Conservation (phyloP, 2,797 vertebrate species). For the Crocodylus rhombifer region DNA sequence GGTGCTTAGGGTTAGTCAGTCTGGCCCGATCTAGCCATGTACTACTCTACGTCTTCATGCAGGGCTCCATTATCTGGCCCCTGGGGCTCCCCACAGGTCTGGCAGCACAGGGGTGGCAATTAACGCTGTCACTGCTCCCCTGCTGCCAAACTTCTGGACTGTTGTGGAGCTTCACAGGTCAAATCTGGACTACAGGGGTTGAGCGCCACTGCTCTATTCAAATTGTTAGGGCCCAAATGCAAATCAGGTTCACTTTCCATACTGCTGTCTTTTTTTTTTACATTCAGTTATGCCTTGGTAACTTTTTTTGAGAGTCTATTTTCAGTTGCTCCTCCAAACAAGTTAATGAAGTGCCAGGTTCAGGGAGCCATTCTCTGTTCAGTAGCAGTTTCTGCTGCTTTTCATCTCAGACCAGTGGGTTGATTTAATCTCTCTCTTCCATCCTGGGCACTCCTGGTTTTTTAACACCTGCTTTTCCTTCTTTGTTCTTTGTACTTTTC, state of each 20-base stretch:
- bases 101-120: too few species aligned
- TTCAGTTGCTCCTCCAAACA: neutral
- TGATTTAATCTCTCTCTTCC: neutral
- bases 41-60: too few species aligned
- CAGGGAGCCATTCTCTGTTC: neutral
- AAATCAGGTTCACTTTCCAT: neutral
- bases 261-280: neutral
- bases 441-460: neutral
- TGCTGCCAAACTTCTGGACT: too few species aligned
- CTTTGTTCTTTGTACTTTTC: neutral
- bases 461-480: fast-evolving
- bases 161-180: too few species aligned
- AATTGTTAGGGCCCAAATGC: too few species aligned
- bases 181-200: too few species aligned
- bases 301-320: neutral
- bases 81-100: too few species aligned
- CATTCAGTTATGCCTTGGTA: neutral
- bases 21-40: too few species aligned
- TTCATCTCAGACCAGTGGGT: neutral
- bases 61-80: too few species aligned
- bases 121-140: too few species aligned
- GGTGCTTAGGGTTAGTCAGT: too few species aligned
- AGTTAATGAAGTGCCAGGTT: neutral
- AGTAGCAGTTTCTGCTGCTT: neutral
- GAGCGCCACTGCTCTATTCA: too few species aligned